A percentile compares a stretch with the other conserved stretches of the same genome.
These are phyloP conservation scores for Copidosoma aretas DNA, from an alignment of 2,888 invertebrate species.

Conservation along the genomic window DNA sequence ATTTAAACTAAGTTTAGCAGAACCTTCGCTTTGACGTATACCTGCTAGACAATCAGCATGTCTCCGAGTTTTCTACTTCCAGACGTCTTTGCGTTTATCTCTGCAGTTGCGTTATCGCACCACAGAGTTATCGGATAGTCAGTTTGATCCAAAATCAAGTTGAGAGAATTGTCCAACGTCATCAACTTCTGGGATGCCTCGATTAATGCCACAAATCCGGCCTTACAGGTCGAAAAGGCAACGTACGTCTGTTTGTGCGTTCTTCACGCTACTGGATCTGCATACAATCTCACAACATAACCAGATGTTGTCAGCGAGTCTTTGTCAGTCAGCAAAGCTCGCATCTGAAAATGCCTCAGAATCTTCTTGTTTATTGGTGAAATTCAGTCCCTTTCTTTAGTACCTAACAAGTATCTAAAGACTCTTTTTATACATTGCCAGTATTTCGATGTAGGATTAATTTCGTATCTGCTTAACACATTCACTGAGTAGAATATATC, in stretches of 20 bases:
- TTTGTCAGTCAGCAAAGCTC: not conserved
- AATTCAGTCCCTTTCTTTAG: not conserved
- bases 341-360: not conserved
- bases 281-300: not conserved
- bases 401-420: slow-evolving; percentile 33
- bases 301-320: not conserved
- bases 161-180: not conserved
- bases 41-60: not conserved
- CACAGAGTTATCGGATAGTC: not conserved
- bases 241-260: slow-evolving; percentile 2
- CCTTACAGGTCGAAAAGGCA: slow-evolving; percentile 3
- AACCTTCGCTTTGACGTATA: not conserved
- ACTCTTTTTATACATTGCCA: slow-evolving; percentile 34
- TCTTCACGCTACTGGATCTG: not conserved
- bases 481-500: slow-evolving; percentile 34
- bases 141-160: not conserved
- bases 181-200: not conserved
- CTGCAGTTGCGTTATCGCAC: not conserved
- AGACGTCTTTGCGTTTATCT: not conserved
- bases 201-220: slow-evolving; percentile 5
- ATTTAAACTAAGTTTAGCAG: not conserved
- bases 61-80: not conserved
- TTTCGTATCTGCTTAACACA: slow-evolving; percentile 31
- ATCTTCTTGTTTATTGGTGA: not conserved
- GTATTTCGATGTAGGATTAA: slow-evolving; percentile 28